These are phyloP conservation scores for Drosophila picticornis DNA, from an alignment of 2,888 invertebrate genomes.

Conservation along the genomic window DNA sequence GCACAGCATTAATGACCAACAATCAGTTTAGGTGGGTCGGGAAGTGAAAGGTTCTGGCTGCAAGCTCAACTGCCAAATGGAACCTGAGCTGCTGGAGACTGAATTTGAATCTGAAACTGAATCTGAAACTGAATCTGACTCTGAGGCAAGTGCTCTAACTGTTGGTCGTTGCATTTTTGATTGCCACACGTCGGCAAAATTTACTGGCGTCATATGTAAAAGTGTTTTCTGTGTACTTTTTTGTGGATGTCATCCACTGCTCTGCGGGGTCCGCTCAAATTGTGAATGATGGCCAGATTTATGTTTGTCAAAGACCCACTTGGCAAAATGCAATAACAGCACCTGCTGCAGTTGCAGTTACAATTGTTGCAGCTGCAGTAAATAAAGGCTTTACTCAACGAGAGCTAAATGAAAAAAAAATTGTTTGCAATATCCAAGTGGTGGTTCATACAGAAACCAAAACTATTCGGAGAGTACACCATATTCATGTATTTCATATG, in stretches of 20 bases:
- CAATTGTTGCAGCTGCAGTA: slow-evolving; percentile 6
- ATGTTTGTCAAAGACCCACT: slow-evolving; percentile 39
- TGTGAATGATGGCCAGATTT: slow-evolving; percentile 46
- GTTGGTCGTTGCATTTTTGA: slow-evolving; percentile 41
- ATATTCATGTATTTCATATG: background rate
- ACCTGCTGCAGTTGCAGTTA: slow-evolving; percentile 6
- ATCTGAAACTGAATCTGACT: background rate
- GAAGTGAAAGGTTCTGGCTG: slow-evolving; percentile 11
- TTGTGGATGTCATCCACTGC: background rate
- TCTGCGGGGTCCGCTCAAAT: slow-evolving; percentile 16
- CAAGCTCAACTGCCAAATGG: slow-evolving; percentile 8
- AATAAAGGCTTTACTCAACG: slow-evolving; percentile 27
- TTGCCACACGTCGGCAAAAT: slow-evolving; percentile 46
- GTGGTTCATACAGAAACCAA: background rate
- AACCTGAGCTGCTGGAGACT: background rate
- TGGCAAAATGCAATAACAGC: slow-evolving; percentile 39
- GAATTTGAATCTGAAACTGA: background rate
- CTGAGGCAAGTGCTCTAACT: slow-evolving; percentile 5
- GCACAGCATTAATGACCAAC: slow-evolving; percentile 52
- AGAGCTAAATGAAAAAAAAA: slow-evolving; percentile 1
- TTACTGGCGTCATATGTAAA: slow-evolving; percentile 25
- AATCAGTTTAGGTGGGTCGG: slow-evolving; percentile 44
- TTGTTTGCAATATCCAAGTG: slow-evolving; percentile 5
- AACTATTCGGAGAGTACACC: background rate
- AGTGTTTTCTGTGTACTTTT: slow-evolving; percentile 1